Base-by-base conservation (phyloP, 2,888 invertebrate species). In the Ochropleura plecta region DNA sequence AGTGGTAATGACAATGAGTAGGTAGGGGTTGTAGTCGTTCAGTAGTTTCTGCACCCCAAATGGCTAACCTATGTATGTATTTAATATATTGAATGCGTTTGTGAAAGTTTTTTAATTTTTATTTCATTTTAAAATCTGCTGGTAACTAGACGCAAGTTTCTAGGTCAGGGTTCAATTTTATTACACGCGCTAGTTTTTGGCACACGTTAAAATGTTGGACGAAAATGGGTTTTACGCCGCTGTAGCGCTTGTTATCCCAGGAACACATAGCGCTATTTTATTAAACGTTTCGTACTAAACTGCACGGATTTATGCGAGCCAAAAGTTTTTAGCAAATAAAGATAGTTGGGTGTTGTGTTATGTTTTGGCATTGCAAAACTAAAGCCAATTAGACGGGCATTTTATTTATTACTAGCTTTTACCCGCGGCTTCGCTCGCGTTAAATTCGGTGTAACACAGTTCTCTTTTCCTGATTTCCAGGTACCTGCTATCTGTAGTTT, bases 151-250 rank as follows among this genome's bases (percentile, higher is more conserved):
- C 8, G 12, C 75, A 20, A 20, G 20, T 42, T 79, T 81, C 55
- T 79, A 76, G 79, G 82, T 79, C 82, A 79, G 69, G 69, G 77
- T 79, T 76, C 60, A 16, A 79, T 79, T 79, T 60, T 68, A 81
- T 49, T 68, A 69, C 69, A 69, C 69, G 44, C 49, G 76, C 64
- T n/a, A 46, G 59, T 65, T 78, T 81, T 78, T 79, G 76, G 78
- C 82, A 81, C 64, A 46, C 64, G 82, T 69, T 81, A 55, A 81
- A 79, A 53, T 81, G 65, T 68, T 68, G 59, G 20, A 18, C 30
- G 64, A 49, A 48, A 76, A 76, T 79, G 42, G 76, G 64, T 49
- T 75, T 72, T 51, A 51, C 51, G 81, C 66, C 51, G 62, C 57
- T 65, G 59, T 65, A 65, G 57, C 30, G 64, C 65, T 82, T 81